Evolutionary conservation across 2,888 invertebrate genomes (phyloP).

Genomic region (Drosophila falleni): DNA sequence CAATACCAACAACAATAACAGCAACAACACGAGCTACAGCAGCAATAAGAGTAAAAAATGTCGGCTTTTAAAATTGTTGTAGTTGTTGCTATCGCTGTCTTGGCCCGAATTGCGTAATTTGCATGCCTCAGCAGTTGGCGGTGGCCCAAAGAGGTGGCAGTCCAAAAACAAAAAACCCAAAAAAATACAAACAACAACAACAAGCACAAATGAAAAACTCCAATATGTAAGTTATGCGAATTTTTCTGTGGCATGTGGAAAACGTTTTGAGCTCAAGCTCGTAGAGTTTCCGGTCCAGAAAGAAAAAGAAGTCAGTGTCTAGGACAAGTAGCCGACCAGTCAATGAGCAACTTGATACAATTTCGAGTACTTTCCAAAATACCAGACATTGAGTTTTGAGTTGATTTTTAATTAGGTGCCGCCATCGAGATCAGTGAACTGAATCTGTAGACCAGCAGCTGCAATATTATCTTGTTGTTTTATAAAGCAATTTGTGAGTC

Average conservation of each 20-base stretch:
- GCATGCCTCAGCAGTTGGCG: slow-evolving; percentile 66
- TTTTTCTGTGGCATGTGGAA: slow-evolving; percentile 68
- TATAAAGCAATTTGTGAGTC: slow-evolving; percentile 1
- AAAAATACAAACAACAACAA: not conserved
- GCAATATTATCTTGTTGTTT: slow-evolving; percentile 10
- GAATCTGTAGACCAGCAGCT: slow-evolving; percentile 16
- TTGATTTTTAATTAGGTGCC: slow-evolving; percentile 63
- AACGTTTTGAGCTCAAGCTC: slow-evolving; percentile 50
- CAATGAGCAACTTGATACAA: slow-evolving; percentile 16
- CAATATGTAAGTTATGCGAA: slow-evolving; percentile 61
- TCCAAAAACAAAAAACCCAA: slow-evolving; percentile 21
- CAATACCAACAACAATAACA: slow-evolving; percentile 27
- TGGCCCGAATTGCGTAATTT: slow-evolving; percentile 70
- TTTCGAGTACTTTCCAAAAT: slow-evolving; percentile 45
- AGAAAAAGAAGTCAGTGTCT: slow-evolving; percentile 71
- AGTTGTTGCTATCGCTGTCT: slow-evolving; percentile 41
- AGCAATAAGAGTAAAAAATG: slow-evolving; percentile 52
- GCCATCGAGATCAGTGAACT: slow-evolving; percentile 48
- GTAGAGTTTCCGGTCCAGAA: slow-evolving; percentile 66
- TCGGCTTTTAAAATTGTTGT: slow-evolving; percentile 43
- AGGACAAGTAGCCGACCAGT: slow-evolving; percentile 63
- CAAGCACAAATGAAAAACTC: slow-evolving; percentile 34
- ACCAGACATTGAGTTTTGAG: slow-evolving; percentile 15
- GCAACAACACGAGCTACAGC: slow-evolving; percentile 18
- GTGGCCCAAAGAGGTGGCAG: slow-evolving; percentile 48